A percentile compares a stretch with the other conserved stretches of the same genome.
Evolutionary conservation across 92 coral and sea anemone species (phyloP).

Genomic region (Scolanthus callimorphus): DNA sequence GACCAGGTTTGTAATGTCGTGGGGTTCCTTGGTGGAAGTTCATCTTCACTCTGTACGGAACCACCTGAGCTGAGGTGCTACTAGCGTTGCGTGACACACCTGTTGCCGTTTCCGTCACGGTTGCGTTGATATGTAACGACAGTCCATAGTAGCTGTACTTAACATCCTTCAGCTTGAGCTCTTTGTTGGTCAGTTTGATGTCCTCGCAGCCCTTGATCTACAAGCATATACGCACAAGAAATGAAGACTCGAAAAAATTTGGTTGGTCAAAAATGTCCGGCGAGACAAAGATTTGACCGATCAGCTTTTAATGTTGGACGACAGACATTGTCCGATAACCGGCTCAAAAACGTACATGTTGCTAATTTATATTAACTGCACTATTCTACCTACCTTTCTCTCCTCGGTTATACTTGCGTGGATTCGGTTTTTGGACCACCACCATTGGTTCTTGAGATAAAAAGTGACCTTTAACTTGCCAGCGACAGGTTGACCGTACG

Average conservation of each 20-base stretch:
- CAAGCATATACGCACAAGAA: background rate
- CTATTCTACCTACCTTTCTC: conserved; percentile 32
- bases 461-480: conserved; percentile 60
- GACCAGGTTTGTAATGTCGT: conserved; percentile 67
- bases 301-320: too few species aligned
- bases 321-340: background rate
- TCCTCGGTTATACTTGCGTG: conserved; percentile 18
- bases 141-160: conserved; percentile 14
- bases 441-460: conserved; percentile 1
- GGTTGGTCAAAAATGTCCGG: too few species aligned
- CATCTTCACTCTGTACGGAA: conserved; percentile 35
- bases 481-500: conserved; percentile 83
- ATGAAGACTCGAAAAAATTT: background rate
- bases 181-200: conserved; percentile 44
- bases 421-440: conserved; percentile 7
- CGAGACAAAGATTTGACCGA: too few species aligned
- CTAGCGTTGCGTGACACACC: conserved; percentile 61
- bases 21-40: conserved; percentile 60
- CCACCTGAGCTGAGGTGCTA: conserved; percentile 27
- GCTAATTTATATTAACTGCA: background rate
- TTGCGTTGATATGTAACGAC: conserved; percentile 42
- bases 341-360: background rate
- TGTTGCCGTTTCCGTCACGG: conserved; percentile 79
- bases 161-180: conserved; percentile 13
- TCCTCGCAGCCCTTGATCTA: conserved; percentile 87